phyloP scores from a whole-genome alignment of 2,113 vertebrate species.

The Anhinga anhinga region DNA sequence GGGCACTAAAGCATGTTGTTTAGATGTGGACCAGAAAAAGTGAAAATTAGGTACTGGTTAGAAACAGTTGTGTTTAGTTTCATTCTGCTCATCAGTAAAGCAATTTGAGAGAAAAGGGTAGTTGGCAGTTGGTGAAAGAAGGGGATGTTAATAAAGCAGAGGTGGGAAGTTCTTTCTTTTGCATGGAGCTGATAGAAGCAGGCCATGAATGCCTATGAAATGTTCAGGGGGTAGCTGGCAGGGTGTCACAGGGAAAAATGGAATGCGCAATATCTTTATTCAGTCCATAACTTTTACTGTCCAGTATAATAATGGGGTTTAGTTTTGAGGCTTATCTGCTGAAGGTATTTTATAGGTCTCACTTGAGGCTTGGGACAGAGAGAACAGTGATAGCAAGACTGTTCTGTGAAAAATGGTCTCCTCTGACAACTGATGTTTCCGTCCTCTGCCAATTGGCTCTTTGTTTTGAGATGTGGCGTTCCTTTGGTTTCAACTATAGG shows the following conservation, averaged over 20 bases:
- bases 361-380: neutral
- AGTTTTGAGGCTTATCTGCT: neutral
- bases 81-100: neutral
- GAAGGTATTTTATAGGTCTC: conserved; percentile 38
- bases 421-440: neutral
- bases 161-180: neutral
- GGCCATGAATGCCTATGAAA: neutral
- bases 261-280: conserved; percentile 9
- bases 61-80: neutral
- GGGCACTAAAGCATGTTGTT: neutral
- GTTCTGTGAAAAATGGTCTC: neutral
- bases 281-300: conserved; percentile 41
- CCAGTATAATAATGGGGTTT: conserved; percentile 1
- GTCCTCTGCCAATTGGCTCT: neutral
- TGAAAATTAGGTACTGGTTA: neutral
- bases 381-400: neutral
- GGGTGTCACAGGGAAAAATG: neutral
- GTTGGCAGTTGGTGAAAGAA: neutral
- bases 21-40: neutral
- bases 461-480: accelerated
- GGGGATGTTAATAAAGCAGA: neutral
- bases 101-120: neutral
- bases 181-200: neutral
- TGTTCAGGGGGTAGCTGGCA: neutral
- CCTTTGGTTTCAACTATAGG: neutral